A percentile compares a stretch with the other conserved stretches of the same genome.
Evolutionary conservation across 2,888 invertebrate species (phyloP).

Genomic region (Hirtodrosophila confusa): DNA sequence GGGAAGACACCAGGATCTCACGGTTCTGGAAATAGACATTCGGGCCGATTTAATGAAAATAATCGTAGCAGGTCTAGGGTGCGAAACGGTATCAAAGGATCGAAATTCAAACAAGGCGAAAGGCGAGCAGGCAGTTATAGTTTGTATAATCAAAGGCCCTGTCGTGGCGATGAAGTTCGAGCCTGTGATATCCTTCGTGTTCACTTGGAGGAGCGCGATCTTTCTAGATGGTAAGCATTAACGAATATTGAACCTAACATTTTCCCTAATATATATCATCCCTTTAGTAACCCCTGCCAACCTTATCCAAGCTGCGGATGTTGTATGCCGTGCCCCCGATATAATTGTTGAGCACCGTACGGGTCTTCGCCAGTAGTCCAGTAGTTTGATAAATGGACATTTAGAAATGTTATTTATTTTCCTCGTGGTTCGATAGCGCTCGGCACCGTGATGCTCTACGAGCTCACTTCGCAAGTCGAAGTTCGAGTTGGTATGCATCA

Average conservation of each 20-base stretch:
- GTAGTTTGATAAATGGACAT: no score
- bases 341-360: slow-evolving; percentile 8
- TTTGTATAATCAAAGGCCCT: slow-evolving; percentile 13
- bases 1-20: not conserved
- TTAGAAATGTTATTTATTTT: no score
- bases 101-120: slow-evolving; percentile 15
- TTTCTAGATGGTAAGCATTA: slow-evolving; percentile 41
- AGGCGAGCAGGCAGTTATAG: slow-evolving; percentile 3
- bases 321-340: slow-evolving; percentile 28
- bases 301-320: not conserved
- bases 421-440: no score
- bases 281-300: slow-evolving; percentile 13
- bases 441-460: no score
- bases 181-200: slow-evolving; percentile 74
- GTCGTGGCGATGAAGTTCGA: slow-evolving; percentile 62
- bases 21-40: not conserved
- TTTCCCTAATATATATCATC: no score
- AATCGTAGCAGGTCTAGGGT: slow-evolving; percentile 1
- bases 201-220: slow-evolving; percentile 69
- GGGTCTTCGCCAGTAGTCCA: not conserved
- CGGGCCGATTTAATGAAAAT: not conserved
- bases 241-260: no score
- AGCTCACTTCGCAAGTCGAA: no score
- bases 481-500: no score
- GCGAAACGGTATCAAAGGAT: slow-evolving; percentile 22